Percentiles rank a stretch among this genome's conserved stretches.
Conservation (phyloP, 2,113 vertebrate genomes). For the Rhodinocichla rosea region DNA sequence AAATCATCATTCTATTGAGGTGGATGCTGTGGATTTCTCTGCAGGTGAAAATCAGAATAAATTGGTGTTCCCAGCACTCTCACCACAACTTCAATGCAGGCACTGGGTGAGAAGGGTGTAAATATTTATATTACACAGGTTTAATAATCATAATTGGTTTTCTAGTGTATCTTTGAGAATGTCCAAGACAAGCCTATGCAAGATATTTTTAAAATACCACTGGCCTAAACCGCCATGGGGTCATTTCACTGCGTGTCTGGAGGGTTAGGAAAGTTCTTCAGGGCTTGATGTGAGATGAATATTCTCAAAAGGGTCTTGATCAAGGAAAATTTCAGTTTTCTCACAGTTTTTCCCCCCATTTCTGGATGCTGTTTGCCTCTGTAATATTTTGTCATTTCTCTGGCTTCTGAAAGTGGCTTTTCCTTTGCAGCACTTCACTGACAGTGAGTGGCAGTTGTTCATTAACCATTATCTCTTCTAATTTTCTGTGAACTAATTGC, state of each 20-base stretch:
- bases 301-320: background rate
- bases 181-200: background rate
- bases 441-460: constrained; percentile 35
- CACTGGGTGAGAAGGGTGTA: background rate
- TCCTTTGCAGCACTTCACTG: background rate
- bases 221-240: background rate
- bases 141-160: background rate
- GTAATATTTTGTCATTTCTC: background rate
- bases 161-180: background rate
- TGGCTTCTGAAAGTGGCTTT: constrained; percentile 10
- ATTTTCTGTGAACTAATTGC: constrained; percentile 45
- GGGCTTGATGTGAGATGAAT: background rate
- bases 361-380: background rate
- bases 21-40: background rate
- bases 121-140: background rate
- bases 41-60: background rate
- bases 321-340: background rate
- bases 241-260: background rate
- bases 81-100: background rate
- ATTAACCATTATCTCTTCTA: constrained; percentile 34
- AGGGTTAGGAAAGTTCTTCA: background rate
- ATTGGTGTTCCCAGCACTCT: background rate
- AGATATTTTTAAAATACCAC: background rate
- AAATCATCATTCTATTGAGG: background rate
- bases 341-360: rapidly evolving